Percentiles rank a stretch among this genome's conserved stretches.
phyloP scores from a whole-genome alignment of 2,113 vertebrate species.

The Morphnarchus princeps region DNA sequence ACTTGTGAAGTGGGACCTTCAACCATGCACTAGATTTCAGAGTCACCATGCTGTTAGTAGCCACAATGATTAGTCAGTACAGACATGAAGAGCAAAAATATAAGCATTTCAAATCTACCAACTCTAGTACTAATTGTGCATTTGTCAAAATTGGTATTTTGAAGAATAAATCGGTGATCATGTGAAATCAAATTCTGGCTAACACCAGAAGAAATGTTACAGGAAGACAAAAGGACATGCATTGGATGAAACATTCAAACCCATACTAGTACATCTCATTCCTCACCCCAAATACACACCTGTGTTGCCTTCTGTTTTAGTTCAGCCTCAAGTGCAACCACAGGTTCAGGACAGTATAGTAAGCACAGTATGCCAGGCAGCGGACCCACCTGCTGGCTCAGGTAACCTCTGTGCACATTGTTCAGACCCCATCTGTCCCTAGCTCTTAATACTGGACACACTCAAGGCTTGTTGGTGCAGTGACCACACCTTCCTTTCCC shows the following conservation, averaged over 20 bases:
- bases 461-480: not conserved
- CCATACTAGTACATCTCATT: not conserved
- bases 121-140: not conserved
- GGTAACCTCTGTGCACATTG: not conserved
- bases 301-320: not conserved
- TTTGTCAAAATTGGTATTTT: not conserved
- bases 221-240: not conserved
- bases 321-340: not conserved
- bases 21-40: not conserved
- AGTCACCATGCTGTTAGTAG: constrained; percentile 27
- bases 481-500: not conserved
- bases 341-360: not conserved
- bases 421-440: not conserved
- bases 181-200: not conserved
- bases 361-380: not conserved
- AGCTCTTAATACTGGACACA: not conserved
- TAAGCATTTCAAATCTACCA: not conserved
- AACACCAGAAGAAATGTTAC: not conserved
- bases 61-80: not conserved
- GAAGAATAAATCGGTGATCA: not conserved
- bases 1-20: not conserved
- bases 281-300: not conserved
- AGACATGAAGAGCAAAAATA: not conserved
- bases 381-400: not conserved
- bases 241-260: not conserved